Base-by-base conservation (phyloP, 2,888 invertebrate genomes). In the Zonitis immaculata region DNA sequence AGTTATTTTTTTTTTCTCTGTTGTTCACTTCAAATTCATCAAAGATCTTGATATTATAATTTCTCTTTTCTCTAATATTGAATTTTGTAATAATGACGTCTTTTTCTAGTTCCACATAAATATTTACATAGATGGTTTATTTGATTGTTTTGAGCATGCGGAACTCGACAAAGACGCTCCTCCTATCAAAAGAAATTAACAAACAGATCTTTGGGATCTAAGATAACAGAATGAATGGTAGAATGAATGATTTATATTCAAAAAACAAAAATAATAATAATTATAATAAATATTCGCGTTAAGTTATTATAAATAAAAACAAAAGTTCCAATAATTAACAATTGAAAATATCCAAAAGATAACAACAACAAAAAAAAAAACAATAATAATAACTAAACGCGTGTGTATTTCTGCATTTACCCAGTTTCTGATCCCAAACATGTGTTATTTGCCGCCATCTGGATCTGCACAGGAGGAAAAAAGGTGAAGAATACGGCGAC, bases 401-500 rank as follows among this genome's bases (percentile, higher is more conserved):
- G 65, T 70, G 70, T 68, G 65, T 63, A 63, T 68, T 71, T 71
- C 66, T 71, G 71, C 70, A 68, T 71, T n/a, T 69, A 66, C 68
- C 68, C 68, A 73, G 73, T 75, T 73, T 74, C 73, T 75, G 73
- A 75, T 73, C 70, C 70, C 72, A 73, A 70, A 70, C 71, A 73
- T 73, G 69, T 76, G 71, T 75, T 75, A 73, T 72, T 73, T 74
- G 74, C 75, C 74, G 73, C 75, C 71, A 69, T 72, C 69, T 73
- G 74, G 76, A 73, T 71, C 71, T 71, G 69, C 72, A 66, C 79
- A 81, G 81, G 80, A 81, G 81, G 80, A 81, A 80, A 80, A 81
- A 81, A 82, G 81, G 81, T 82, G 81, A 81, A 80, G 78, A 77
- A 77, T 76, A 77, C 75, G 76, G 79, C 78, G 78, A 78, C 71